A percentile compares a stretch with the other conserved stretches of the same genome.
These are phyloP conservation scores for Pomatostomus ruficeps DNA, from an alignment of 2,113 vertebrate species.

Conservation along the genomic window DNA sequence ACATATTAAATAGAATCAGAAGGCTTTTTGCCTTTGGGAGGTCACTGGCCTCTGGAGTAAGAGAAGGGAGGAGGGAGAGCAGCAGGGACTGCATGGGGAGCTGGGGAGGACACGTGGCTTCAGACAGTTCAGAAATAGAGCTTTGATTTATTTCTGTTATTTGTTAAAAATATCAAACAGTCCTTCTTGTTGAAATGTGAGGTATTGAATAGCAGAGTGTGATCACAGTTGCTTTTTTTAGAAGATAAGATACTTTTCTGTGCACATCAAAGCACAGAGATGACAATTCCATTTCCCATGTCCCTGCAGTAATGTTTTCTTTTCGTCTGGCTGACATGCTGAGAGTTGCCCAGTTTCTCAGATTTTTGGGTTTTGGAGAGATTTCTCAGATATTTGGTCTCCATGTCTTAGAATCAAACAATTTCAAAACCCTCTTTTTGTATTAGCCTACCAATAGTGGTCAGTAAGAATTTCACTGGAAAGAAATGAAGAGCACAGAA, in stretches of 20 bases:
- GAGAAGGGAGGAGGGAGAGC: background rate
- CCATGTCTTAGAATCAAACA: background rate
- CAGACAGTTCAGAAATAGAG: background rate
- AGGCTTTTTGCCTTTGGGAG: background rate
- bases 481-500: background rate
- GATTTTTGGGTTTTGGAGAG: background rate
- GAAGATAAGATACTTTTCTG: background rate
- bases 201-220: background rate
- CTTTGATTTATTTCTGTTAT: conserved; percentile 10
- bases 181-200: background rate
- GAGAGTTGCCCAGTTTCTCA: background rate
- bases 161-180: background rate
- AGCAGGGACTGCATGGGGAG: background rate
- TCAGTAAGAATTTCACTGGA: background rate
- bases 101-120: background rate
- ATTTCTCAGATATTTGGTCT: background rate
- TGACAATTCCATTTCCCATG: background rate
- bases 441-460: background rate
- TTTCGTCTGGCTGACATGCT: background rate
- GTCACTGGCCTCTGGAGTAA: background rate
- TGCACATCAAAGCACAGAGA: background rate
- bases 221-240: background rate
- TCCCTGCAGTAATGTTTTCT: background rate
- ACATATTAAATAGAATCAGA: background rate
- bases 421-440: background rate